Evolutionary conservation across 2,113 vertebrate genomes (phyloP).

Genomic region (Notiomystis cincta): DNA sequence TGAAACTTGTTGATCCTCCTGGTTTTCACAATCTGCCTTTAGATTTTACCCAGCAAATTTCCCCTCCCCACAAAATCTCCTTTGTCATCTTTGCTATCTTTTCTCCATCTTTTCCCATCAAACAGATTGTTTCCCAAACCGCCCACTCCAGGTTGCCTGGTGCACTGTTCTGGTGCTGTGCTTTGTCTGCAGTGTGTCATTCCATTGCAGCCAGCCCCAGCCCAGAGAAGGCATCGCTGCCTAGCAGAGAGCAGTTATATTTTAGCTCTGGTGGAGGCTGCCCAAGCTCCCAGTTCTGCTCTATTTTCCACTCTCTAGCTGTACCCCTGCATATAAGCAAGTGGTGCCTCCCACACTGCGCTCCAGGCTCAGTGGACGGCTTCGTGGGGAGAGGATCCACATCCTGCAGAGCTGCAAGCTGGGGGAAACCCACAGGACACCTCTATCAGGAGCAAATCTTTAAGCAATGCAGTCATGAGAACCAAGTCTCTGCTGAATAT

Average conservation of each 20-base stretch:
- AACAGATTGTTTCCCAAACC: neutral
- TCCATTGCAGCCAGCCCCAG: neutral
- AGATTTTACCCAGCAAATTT: neutral
- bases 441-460: neutral
- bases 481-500: neutral
- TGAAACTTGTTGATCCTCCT: neutral
- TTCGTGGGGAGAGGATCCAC: neutral
- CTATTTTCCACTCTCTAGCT: neutral
- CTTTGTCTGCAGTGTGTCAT: neutral
- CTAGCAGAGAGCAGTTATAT: neutral
- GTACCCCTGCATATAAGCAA: neutral
- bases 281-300: neutral
- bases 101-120: neutral
- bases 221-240: neutral
- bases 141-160: neutral
- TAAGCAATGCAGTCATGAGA: neutral
- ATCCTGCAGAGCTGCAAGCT: neutral
- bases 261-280: neutral
- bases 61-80: neutral
- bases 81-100: neutral
- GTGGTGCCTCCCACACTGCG: fast-evolving
- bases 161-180: neutral
- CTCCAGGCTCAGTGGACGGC: fast-evolving
- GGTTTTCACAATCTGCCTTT: neutral
- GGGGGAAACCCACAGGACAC: neutral